A percentile compares a stretch with the other conserved stretches of the same genome.
Conservation (phyloP, 2,113 vertebrate species). For the Thalassarche chlororhynchos region DNA sequence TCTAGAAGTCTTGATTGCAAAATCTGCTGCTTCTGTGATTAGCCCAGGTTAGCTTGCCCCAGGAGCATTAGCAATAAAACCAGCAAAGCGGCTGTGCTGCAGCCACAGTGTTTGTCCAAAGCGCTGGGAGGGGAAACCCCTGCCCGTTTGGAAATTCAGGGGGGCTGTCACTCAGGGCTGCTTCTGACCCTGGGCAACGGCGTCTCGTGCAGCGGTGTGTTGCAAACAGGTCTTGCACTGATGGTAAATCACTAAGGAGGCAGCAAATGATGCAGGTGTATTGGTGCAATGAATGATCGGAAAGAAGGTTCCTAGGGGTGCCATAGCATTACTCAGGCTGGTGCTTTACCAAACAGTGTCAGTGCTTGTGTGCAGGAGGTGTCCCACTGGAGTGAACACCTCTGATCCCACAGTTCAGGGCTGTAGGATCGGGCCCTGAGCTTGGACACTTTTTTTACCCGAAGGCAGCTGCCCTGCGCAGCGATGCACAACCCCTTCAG, state of each 20-base stretch:
- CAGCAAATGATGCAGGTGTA: background rate
- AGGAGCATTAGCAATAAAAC: fast-evolving
- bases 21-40: background rate
- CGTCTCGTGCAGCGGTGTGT: background rate
- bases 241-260: slow-evolving; percentile 24
- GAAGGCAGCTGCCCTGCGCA: background rate
- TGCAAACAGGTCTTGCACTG: background rate
- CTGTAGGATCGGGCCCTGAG: background rate
- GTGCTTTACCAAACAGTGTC: background rate
- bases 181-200: background rate
- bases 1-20: background rate
- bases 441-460: background rate
- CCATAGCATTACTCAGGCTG: background rate
- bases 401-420: background rate
- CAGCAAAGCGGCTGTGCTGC: background rate
- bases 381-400: background rate
- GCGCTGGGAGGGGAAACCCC: background rate
- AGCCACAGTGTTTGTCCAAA: background rate
- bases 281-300: background rate
- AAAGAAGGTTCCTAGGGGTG: background rate
- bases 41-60: background rate
- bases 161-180: background rate
- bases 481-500: background rate
- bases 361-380: background rate
- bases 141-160: background rate